Conservation (phyloP, 2,113 vertebrate genomes). For the Furnarius figulus region DNA sequence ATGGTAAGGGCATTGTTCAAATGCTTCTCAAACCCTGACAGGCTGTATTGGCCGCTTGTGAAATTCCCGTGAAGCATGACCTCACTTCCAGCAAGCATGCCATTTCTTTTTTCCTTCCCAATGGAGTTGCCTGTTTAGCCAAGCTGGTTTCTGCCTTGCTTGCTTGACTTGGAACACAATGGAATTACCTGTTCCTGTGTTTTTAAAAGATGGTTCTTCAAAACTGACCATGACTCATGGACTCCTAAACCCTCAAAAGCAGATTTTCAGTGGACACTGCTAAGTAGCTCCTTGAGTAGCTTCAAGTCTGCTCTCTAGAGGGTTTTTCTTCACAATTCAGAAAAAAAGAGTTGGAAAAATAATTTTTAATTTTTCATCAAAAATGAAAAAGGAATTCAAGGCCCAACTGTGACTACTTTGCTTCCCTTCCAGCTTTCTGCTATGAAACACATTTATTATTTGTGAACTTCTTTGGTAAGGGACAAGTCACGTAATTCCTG, state of each 20-base stretch:
- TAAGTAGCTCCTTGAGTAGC: not conserved
- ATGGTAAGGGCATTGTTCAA: not conserved
- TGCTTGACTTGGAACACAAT: not conserved
- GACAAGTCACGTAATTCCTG: not conserved
- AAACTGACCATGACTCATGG: not conserved
- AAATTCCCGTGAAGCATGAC: not conserved
- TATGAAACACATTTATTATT: conserved; percentile 30
- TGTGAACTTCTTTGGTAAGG: not conserved
- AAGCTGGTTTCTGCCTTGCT: not conserved
- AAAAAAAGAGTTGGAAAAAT: not conserved
- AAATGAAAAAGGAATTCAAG: not conserved
- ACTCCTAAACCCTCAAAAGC: not conserved
- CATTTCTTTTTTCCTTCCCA: not conserved
- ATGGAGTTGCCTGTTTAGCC: not conserved
- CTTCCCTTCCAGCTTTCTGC: not conserved
- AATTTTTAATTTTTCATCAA: not conserved
- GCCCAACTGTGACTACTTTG: not conserved
- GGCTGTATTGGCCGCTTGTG: not conserved
- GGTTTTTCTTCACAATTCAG: not conserved
- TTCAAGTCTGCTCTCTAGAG: not conserved
- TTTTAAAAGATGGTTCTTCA: not conserved
- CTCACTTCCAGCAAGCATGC: not conserved
- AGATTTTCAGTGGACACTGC: not conserved
- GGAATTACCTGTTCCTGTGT: not conserved
- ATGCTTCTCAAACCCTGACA: not conserved